Conservation (phyloP, 2,113 vertebrate species). For the Phoenicopterus ruber region DNA sequence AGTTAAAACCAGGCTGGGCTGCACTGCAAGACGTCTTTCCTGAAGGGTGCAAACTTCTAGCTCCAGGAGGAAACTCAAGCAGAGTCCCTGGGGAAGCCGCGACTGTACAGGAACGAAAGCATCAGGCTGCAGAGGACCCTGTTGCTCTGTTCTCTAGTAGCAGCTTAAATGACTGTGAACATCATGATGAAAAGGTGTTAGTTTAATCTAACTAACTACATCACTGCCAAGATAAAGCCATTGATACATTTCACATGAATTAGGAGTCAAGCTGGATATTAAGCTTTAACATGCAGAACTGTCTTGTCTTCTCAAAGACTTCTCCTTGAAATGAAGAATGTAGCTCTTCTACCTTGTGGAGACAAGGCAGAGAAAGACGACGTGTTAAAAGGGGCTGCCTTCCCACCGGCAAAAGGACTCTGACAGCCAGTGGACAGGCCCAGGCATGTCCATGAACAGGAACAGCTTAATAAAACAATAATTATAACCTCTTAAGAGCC, state of each 20-base stretch:
- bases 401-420: neutral
- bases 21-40: neutral
- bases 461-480: neutral
- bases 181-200: neutral
- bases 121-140: neutral
- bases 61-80: neutral
- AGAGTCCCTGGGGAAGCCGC: neutral
- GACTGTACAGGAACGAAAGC: fast-evolving
- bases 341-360: fast-evolving
- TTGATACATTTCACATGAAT: neutral
- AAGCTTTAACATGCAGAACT: neutral
- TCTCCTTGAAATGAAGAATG: neutral
- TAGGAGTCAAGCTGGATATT: neutral
- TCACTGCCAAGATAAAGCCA: neutral
- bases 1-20: neutral
- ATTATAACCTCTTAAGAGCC: neutral
- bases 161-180: neutral
- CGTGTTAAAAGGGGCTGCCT: neutral
- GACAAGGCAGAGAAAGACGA: neutral
- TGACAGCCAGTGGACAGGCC: neutral
- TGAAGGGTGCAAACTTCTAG: neutral
- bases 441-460: neutral
- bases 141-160: neutral
- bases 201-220: neutral
- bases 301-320: neutral